Conservation (phyloP, 2,888 invertebrate species). For the Linnaemya vulpina region DNA sequence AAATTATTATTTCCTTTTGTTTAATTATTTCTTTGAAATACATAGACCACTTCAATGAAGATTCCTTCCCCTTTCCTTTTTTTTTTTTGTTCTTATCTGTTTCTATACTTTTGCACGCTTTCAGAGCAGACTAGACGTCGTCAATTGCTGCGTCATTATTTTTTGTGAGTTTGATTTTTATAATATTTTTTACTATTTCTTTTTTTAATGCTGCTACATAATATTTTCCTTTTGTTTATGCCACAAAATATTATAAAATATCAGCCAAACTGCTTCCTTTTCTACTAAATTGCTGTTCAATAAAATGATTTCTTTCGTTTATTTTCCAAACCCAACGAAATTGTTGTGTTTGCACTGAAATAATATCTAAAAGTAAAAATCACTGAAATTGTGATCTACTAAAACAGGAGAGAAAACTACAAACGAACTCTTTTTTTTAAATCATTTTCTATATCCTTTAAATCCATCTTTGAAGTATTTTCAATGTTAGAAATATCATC, state of each 20-base stretch:
- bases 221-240: conserved; percentile 41
- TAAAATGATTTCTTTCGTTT: conserved; percentile 30
- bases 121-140: conserved; percentile 69
- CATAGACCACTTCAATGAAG: background rate
- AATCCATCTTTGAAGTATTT: background rate
- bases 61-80: conserved; percentile 10
- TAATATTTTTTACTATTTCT: background rate
- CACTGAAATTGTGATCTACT: background rate
- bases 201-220: conserved; percentile 19
- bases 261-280: conserved; percentile 59
- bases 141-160: conserved; percentile 69
- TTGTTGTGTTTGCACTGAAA: background rate
- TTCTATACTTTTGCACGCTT: conserved; percentile 58
- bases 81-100: conserved; percentile 31
- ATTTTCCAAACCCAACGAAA: background rate
- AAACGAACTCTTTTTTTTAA: too few relatives aligned
- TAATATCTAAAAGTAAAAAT: background rate
- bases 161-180: conserved; percentile 30
- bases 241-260: conserved; percentile 53
- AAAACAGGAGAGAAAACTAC: background rate
- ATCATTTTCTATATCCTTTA: background rate
- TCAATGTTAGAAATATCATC: background rate
- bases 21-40: background rate
- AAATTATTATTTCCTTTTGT: too few relatives aligned
- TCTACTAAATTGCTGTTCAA: conserved; percentile 59